These are phyloP conservation scores for Solenopsis fugax DNA, from an alignment of 1,140 invertebrate species.

Conservation along the genomic window DNA sequence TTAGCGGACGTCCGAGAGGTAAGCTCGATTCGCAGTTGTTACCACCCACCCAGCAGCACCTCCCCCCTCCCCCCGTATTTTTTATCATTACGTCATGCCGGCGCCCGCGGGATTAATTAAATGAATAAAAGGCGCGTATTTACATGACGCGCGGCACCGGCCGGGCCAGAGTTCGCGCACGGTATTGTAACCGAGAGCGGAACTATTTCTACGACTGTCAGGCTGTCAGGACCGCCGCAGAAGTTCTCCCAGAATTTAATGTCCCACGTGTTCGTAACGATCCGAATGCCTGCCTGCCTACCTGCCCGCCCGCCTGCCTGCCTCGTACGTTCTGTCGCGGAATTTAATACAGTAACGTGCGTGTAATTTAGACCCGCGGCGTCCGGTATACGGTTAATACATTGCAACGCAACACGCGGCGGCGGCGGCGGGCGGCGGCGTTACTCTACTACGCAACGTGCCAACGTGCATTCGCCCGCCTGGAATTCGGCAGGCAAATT, in stretches of 20 bases:
- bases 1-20: slow-evolving; percentile 37
- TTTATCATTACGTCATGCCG: slow-evolving; percentile 53
- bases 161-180: not conserved
- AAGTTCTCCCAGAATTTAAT: slow-evolving; percentile 74
- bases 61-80: slow-evolving; percentile 24
- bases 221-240: slow-evolving; percentile 62
- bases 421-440: not conserved
- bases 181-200: slow-evolving; percentile 54
- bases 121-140: slow-evolving; percentile 62
- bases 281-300: slow-evolving; percentile 67
- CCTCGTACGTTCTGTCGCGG: slow-evolving; percentile 70
- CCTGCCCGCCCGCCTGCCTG: not conserved
- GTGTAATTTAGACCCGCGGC: slow-evolving; percentile 74
- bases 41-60: not conserved
- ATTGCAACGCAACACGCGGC: slow-evolving; percentile 51
- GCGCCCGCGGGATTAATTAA: slow-evolving; percentile 61
- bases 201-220: slow-evolving; percentile 65
- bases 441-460: not conserved
- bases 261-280: slow-evolving; percentile 74
- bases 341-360: slow-evolving; percentile 77
- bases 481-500: slow-evolving; percentile 73
- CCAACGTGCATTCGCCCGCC: slow-evolving; percentile 31
- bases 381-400: slow-evolving; percentile 67
- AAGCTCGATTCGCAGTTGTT: slow-evolving; percentile 38
- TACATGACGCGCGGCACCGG: slow-evolving; percentile 47